Evolutionary conservation across 2,113 vertebrate species (phyloP), one percentile per base, ranked within the genome.

Genomic region (Pangasianodon gigas): DNA sequence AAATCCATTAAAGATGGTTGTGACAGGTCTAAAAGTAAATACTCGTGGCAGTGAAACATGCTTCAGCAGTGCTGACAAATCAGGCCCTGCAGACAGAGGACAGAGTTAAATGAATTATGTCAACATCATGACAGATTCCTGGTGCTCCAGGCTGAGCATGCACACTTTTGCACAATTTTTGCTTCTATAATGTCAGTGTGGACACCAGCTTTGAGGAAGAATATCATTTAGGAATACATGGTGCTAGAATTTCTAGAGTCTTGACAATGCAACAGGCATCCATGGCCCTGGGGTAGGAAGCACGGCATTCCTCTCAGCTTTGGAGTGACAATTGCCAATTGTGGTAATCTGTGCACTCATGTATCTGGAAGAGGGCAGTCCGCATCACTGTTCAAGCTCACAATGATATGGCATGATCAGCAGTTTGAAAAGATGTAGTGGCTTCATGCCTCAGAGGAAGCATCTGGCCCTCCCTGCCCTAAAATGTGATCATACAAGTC

Each of bases 21-120:
- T 91, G 90, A 84, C 77, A 85, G 86, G 88, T 87, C 51, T 92
- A 90, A 90, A 90, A 90, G 85, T n/a, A 91, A 91, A 71, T 18
- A 77, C 88, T 88, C 62, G 71, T 87, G 67, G 51, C 65, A 89
- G 89, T 79, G 79, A 92, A 67, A 92, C 87, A 89, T n/a, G 77
- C n/a, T 75, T 89, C 37, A 91, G 79, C 85, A 46, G 52, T 74
- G 67, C 37, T 92, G 91, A 92, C 90, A 92, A 62, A 46, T 29
- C 21, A 18, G 44, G 41, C 75, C 91, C 88, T 86, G 74, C 37
- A 87, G 91, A 80, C 56, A 89, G 75, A 89, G 46, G 88, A 32
- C n/a, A n/a, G 60, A 87, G 74, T 24, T 83, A 58, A 89, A 44
- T 89, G 85, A 89, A 69, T 89, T 81, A 75, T 58, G 88, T 93